Evolutionary conservation across 53 echinoderm and acorn worm genomes (phyloP).

Genomic region (Paracentrotus lividus): DNA sequence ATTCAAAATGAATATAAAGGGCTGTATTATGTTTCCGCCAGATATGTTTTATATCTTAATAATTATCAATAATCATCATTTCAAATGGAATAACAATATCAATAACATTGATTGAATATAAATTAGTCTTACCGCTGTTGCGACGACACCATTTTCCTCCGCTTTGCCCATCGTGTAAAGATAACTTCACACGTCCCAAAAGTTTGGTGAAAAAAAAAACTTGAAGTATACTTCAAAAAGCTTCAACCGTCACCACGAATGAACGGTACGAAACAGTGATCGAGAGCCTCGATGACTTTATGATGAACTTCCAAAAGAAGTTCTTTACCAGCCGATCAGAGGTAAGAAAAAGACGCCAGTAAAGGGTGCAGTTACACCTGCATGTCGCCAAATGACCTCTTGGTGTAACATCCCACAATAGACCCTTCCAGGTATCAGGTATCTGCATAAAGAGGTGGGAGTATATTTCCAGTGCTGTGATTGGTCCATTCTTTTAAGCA

Average conservation of each 20-base stretch:
- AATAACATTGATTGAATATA: no score
- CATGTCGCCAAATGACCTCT: no score
- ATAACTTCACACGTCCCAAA: not conserved
- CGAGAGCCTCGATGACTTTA: not conserved
- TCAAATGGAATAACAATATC: no score
- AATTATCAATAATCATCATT: no score
- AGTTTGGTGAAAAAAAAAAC: not conserved
- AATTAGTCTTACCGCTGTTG: not conserved
- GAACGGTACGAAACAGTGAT: not conserved
- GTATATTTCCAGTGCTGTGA: not conserved
- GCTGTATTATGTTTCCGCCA: no score
- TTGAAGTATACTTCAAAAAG: not conserved
- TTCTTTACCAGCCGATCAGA: not conserved
- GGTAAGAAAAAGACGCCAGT: not conserved
- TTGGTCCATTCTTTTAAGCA: not conserved
- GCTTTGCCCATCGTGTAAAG: not conserved
- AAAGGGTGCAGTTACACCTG: not conserved
- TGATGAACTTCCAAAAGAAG: not conserved
- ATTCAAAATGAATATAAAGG: no score
- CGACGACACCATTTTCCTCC: conserved; percentile 5
- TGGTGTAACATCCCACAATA: no score
- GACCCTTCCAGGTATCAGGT: no score
- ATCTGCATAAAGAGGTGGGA: not conserved
- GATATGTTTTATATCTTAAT: no score
- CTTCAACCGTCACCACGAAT: no score